Base-by-base conservation (phyloP, 1,140 invertebrate species). In the Ostrea denselamellosa region DNA sequence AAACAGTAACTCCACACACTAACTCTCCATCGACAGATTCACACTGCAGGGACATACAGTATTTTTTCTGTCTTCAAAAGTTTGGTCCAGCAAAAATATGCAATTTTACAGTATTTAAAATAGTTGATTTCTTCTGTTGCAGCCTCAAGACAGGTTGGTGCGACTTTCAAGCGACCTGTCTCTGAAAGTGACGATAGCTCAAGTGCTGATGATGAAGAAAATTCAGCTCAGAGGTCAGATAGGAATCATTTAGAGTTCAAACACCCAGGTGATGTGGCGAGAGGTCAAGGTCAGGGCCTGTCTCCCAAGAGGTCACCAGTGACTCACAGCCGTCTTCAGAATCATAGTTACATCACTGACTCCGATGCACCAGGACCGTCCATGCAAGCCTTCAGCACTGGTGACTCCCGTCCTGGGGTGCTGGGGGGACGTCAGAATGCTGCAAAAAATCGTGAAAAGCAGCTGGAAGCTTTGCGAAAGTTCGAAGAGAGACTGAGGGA, bases 391-490 rank as follows among this genome's bases (percentile, higher is more conserved):
- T 85, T 85, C 53, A 62, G 22, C 51, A 62, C 56, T 12, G 10
- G 28, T 28, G 54, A 85, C 22, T 25, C 83, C 2, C 25, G 83
- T 22, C 81, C 90, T 0, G 90, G 91, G 17, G 90, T 94, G 54
- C 92, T 95, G 92, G 92, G 95, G 89, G 88, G 95, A 83, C 86
- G 94, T 86, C 93, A 95, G 71, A 91, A 95, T 91, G 89, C 95
- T 12, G 95, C 93, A 86, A 91, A 92, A 54, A 96, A 96, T 91
- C 93, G 96, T 58, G 96, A 96, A 89, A 95, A 96, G 85, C 96
- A 96, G 90, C 93, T 97, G 28, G 96, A 97, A 91, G 95, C 95
- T 2, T 89, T 97, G 5, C 95, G 95, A 86, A 95, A 95, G 86
- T 96, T 96, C 95, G 96, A 96, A 92, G 95, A 96, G 86, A 95